phyloP scores from a whole-genome alignment of 2,888 invertebrate genomes.

The Spisula solida region DNA sequence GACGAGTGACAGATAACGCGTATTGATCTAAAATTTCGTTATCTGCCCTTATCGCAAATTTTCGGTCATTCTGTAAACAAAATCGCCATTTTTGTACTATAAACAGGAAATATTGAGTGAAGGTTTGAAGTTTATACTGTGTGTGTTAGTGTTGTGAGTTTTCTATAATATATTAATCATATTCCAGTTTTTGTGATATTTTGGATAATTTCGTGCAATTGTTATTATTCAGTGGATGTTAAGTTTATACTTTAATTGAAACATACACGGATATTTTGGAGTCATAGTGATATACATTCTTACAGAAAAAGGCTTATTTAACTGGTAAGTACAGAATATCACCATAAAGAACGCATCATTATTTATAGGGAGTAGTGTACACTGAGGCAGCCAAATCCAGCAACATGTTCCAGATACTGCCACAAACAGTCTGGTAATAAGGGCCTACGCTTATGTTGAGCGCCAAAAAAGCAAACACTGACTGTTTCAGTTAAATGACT shows the following conservation, averaged over 20 bases:
- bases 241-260: not conserved
- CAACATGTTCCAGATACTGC: too few relatives aligned
- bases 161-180: too few relatives aligned
- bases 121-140: not conserved
- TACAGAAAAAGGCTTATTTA: too few relatives aligned
- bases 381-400: too few relatives aligned
- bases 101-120: not conserved
- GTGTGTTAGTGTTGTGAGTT: not conserved
- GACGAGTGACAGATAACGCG: not conserved
- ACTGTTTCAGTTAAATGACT: too few relatives aligned
- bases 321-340: too few relatives aligned
- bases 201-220: not conserved
- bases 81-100: not conserved
- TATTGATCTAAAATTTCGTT: conserved; percentile 30
- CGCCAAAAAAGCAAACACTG: too few relatives aligned
- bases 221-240: not conserved
- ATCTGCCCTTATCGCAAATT: conserved; percentile 31
- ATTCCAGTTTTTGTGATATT: not conserved
- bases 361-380: too few relatives aligned
- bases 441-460: too few relatives aligned
- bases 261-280: not conserved
- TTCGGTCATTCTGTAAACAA: conserved; percentile 38
- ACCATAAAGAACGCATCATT: too few relatives aligned
- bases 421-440: too few relatives aligned
- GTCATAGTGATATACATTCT: too few relatives aligned